A percentile compares a stretch with the other conserved stretches of the same genome.
Evolutionary conservation across 2,888 invertebrate species (phyloP).

Genomic region (Abrostola tripartita): DNA sequence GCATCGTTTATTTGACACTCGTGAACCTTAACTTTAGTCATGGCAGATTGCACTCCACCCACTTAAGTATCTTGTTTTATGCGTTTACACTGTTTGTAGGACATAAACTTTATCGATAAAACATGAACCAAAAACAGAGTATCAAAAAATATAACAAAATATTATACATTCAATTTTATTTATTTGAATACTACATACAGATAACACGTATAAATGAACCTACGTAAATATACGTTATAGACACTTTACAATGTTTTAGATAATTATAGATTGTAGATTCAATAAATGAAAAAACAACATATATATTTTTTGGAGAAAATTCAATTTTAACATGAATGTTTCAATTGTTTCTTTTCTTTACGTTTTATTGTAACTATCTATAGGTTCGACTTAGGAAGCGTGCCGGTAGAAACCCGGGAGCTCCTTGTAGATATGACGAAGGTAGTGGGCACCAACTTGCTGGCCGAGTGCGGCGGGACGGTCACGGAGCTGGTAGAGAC

Average conservation of each 20-base stretch:
- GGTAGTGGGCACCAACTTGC: constrained; percentile 87
- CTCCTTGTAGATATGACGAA: constrained; percentile 87
- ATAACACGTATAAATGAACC: too few relatives aligned
- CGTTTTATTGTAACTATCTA: constrained; percentile 10
- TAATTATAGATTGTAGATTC: background rate
- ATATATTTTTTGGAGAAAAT: too few relatives aligned
- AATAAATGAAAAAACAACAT: background rate
- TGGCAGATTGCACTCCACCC: constrained; percentile 32
- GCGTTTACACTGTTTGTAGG: constrained; percentile 7
- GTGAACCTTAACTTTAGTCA: constrained; percentile 57
- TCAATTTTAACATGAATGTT: background rate
- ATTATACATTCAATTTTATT: too few relatives aligned
- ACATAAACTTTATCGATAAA: background rate
- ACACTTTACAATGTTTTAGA: too few relatives aligned
- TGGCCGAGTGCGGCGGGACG: constrained; percentile 88
- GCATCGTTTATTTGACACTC: constrained; percentile 62
- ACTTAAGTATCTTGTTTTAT: constrained; percentile 22
- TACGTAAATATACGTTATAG: background rate
- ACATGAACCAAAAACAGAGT: background rate
- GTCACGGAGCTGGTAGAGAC: constrained; percentile 80
- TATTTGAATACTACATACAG: too few relatives aligned
- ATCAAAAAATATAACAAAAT: background rate
- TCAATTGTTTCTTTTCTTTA: constrained; percentile 1
- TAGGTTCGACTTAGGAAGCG: constrained; percentile 86
- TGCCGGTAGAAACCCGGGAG: constrained; percentile 79